Conservation (phyloP, 2,113 vertebrate species). For the Nyctibius bracteatus region DNA sequence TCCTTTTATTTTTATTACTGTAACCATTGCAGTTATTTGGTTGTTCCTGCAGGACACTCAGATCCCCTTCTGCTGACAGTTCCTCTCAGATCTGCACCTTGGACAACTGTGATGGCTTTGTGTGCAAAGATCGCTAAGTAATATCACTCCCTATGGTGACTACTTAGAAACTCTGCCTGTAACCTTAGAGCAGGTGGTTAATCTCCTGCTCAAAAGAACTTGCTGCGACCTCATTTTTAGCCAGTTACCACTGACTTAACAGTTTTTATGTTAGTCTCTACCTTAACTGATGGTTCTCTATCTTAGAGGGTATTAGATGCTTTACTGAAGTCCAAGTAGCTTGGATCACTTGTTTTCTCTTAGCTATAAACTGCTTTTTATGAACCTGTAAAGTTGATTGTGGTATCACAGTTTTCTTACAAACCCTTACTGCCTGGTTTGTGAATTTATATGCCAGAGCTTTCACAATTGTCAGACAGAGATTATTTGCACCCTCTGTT, state of each 20-base stretch:
- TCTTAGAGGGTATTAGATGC: not conserved
- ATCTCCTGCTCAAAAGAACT: not conserved
- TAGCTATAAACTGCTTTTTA: not conserved
- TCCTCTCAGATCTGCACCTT: not conserved
- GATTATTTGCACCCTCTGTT: not conserved
- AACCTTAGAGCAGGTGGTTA: not conserved
- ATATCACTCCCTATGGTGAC: not conserved
- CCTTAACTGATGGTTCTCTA: not conserved
- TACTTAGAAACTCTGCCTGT: not conserved
- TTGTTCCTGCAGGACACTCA: not conserved
- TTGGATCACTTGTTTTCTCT: not conserved
- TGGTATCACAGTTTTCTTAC: not conserved
- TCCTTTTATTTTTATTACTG: not conserved
- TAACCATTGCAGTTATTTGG: accelerated
- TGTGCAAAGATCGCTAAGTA: not conserved
- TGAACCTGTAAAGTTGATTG: not conserved
- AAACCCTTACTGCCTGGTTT: not conserved
- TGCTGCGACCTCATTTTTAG: not conserved
- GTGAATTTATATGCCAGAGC: not conserved
- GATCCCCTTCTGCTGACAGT: not conserved
- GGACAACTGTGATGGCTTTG: not conserved
- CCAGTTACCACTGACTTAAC: not conserved
- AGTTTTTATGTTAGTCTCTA: not conserved
- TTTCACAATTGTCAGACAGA: not conserved
- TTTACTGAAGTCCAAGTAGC: not conserved